Evolutionary conservation across 2,113 vertebrate genomes (phyloP).

Genomic region (Nipponia nippon): DNA sequence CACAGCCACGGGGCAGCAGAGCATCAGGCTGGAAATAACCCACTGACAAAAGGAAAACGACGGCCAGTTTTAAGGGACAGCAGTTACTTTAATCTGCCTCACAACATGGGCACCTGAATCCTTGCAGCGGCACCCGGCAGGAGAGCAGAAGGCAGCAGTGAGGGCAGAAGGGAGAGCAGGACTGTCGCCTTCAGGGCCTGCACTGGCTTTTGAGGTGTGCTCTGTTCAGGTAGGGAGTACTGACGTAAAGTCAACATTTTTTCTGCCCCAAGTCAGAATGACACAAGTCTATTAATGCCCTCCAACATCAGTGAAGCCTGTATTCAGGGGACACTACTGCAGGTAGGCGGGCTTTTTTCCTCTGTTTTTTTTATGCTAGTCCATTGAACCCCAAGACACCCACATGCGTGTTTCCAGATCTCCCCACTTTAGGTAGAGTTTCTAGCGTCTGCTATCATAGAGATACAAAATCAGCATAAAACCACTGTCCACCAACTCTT

Average conservation of each 20-base stretch:
- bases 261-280: not conserved
- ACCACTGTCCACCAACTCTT: not conserved
- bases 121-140: not conserved
- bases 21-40: not conserved
- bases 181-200: not conserved
- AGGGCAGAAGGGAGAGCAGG: not conserved
- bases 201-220: not conserved
- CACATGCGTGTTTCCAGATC: not conserved
- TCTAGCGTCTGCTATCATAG: not conserved
- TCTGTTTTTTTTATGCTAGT: not conserved
- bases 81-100: not conserved
- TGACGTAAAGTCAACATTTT: not conserved
- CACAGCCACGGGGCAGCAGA: not conserved
- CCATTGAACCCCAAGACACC: not conserved
- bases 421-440: not conserved
- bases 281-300: not conserved
- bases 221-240: not conserved
- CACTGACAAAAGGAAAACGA: not conserved
- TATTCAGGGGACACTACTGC: not conserved
- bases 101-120: rapidly evolving
- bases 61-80: not conserved
- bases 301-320: not conserved
- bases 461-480: not conserved
- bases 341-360: not conserved
- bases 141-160: not conserved